Conservation (phyloP, 2,113 vertebrate genomes). For the Propithecus coquereli region DNA sequence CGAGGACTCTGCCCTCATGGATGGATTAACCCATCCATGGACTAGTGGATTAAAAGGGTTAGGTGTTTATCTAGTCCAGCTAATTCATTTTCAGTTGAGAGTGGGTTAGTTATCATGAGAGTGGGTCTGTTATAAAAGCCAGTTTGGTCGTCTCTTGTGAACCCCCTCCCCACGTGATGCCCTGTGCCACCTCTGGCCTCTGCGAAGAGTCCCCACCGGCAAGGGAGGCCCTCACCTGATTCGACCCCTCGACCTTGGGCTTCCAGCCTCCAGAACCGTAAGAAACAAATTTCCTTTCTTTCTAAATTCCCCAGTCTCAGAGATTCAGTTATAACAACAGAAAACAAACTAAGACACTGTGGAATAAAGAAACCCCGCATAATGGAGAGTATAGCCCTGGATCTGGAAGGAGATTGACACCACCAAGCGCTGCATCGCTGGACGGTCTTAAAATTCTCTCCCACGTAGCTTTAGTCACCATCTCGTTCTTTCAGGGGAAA, state of each 20-base stretch:
- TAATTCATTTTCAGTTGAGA: neutral
- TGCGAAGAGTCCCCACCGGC: neutral
- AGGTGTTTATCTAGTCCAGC: neutral
- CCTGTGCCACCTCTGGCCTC: neutral
- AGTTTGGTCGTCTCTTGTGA: neutral
- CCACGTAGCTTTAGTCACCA: fast-evolving
- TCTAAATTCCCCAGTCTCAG: neutral
- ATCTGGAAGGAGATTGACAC: neutral
- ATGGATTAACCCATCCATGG: neutral
- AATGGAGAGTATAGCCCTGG: neutral
- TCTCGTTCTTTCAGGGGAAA: slow-evolving; percentile 36
- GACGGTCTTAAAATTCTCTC: fast-evolving
- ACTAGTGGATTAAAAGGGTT: neutral
- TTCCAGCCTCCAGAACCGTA: neutral
- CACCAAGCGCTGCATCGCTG: fast-evolving
- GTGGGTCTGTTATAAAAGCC: neutral
- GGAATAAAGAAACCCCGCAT: fast-evolving
- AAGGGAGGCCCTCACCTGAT: neutral
- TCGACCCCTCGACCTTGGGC: neutral
- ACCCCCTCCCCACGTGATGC: neutral
- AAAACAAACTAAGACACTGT: neutral
- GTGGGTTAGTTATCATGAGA: neutral
- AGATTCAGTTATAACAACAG: neutral
- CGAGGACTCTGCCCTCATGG: neutral
- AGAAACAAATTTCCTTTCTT: neutral